These are phyloP conservation scores for Corydoras maculifer DNA, from an alignment of 2,113 vertebrate genomes.

Conservation along the genomic window DNA sequence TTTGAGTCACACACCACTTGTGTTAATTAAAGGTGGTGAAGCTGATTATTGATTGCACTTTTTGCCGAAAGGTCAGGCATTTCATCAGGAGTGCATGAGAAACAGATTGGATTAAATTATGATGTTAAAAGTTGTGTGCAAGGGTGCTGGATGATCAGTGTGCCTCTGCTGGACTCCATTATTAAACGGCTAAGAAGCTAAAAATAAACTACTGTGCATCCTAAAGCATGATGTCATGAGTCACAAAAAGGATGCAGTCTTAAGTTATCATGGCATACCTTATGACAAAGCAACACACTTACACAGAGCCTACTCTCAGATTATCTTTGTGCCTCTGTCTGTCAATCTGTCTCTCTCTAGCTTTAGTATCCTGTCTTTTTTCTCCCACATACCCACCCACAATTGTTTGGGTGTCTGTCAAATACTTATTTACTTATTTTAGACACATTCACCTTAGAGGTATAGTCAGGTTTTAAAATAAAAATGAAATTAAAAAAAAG, in stretches of 20 bases:
- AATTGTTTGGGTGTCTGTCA: slow-evolving; percentile 9
- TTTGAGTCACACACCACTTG: slow-evolving; percentile 51
- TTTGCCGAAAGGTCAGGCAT: slow-evolving; percentile 64
- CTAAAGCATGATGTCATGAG: slow-evolving; percentile 22
- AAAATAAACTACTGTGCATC: slow-evolving; percentile 45
- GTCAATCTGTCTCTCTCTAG: neutral
- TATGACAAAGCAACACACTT: slow-evolving; percentile 22
- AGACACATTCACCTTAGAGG: neutral
- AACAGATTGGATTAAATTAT: slow-evolving; percentile 53
- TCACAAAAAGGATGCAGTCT: slow-evolving; percentile 19
- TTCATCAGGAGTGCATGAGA: slow-evolving; percentile 48
- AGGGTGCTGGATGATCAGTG: slow-evolving; percentile 42
- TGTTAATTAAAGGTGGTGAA: slow-evolving; percentile 61
- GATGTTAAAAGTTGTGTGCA: slow-evolving; percentile 36
- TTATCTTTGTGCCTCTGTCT: neutral
- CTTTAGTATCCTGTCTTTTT: neutral
- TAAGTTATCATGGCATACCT: neutral
- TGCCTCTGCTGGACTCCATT: slow-evolving; percentile 40
- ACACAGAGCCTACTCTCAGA: neutral
- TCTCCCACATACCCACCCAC: neutral
- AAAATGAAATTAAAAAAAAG: neutral
- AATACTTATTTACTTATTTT: neutral
- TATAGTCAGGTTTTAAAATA: neutral
- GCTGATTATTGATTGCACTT: slow-evolving; percentile 64
- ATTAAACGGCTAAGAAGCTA: slow-evolving; percentile 41